Evolutionary conservation across 1,140 invertebrate genomes (phyloP), one percentile per base, ranked within the genome.

Genomic region (Dendrolimus kikuchii): DNA sequence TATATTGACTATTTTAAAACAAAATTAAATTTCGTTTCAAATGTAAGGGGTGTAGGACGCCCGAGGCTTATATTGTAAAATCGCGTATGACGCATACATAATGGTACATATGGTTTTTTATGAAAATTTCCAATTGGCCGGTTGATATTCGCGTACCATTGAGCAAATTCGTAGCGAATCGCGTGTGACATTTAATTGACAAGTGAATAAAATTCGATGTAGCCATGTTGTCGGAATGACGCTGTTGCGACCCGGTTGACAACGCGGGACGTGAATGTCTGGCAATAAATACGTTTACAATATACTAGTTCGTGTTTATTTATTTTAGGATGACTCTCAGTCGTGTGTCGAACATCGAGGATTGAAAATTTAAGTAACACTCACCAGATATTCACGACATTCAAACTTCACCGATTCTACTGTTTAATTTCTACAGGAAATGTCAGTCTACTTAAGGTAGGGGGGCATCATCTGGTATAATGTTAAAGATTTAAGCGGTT

Each of bases 91-190:
- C 44, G 49, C 59, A 9, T 49, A 41, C 49, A 44, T 59, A 55
- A 46, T 49, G 66, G 77, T 59, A 64, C 71, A 71, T 69, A 68
- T 73, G 73, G 65, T 82, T 78, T 84, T 86, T 77, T 77, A 84
- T 82, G 79, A 67, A 82, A 80, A 84, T 83, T 77, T 72, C 59
- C 79, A 78, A 78, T 78, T 74, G 72, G 63, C 60, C 68, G 61
- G 72, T 72, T 81, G 74, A 86, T 80, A 75, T 77, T 75, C 72
- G 64, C 70, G 64, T 67, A 55, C 69, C 66, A 74, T 66, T 77
- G 80, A 64, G 75, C 77, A 79, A 85, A 86, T 83, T 84, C 73
- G 66, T 72, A 74, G 57, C 72, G 74, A 71, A 79, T 81, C 74
- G 75, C 61, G 62, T 65, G 74, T 76, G 77, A 83, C 78, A 73